Evolutionary conservation across 2,797 vertebrate genomes (phyloP).

Genomic region (Clarias platycephalus): DNA sequence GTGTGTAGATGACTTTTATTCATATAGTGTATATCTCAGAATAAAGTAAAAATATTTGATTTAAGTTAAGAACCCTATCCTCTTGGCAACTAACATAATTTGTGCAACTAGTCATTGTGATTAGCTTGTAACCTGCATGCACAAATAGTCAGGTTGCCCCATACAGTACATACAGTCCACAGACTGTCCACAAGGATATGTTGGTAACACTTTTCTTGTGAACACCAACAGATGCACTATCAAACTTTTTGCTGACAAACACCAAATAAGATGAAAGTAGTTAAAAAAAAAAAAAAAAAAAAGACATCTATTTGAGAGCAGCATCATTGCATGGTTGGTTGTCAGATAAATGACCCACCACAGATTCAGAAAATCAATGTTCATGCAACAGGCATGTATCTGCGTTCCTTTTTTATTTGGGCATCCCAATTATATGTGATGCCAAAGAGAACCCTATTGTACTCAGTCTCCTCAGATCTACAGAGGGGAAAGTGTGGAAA

Average conservation of each 20-base stretch:
- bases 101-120: not conserved
- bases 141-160: not conserved
- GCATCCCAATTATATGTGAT: constrained; percentile 8
- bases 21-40: not conserved
- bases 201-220: not conserved
- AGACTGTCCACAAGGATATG: not conserved
- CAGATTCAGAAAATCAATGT: not conserved
- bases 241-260: not conserved
- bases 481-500: constrained; percentile 38
- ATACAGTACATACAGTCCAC: too few species aligned
- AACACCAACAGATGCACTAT: not conserved
- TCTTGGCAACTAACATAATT: not conserved
- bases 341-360: constrained; percentile 27
- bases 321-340: constrained; percentile 4
- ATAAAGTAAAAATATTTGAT: not conserved
- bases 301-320: not conserved
- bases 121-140: not conserved
- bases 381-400: constrained; percentile 5
- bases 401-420: constrained; percentile 28
- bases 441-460: constrained; percentile 26
- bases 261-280: constrained; percentile 10
- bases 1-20: not conserved
- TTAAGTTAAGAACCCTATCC: not conserved
- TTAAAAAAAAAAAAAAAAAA: not conserved
- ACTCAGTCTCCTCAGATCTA: constrained; percentile 32